These are phyloP conservation scores for Siphamia tubifer DNA, from an alignment of 2,113 vertebrate species.

Conservation along the genomic window DNA sequence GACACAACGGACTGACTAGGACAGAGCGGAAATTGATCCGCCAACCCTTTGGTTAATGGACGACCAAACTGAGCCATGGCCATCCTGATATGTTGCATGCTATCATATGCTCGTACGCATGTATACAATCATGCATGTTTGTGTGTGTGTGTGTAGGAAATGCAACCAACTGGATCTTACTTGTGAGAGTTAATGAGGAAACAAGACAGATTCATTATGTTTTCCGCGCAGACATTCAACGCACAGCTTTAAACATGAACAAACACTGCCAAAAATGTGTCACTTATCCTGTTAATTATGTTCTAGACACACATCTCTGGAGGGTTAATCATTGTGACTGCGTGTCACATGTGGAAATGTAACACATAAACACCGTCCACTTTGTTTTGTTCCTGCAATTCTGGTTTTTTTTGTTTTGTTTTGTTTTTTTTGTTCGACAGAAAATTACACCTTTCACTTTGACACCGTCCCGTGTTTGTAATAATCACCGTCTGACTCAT, in stretches of 20 bases:
- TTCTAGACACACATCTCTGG: slow-evolving; percentile 9
- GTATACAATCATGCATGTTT: background rate
- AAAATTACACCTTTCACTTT: slow-evolving; percentile 34
- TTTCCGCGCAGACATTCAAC: slow-evolving; percentile 24
- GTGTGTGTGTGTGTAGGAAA: slow-evolving; percentile 6
- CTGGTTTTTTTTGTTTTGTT: slow-evolving; percentile 15
- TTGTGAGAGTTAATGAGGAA: slow-evolving; percentile 26
- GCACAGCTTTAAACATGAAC: slow-evolving; percentile 27
- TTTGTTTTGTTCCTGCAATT: background rate
- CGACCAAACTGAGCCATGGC: background rate
- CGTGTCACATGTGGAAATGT: slow-evolving; percentile 1
- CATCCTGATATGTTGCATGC: background rate
- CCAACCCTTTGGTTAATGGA: too few relatives aligned
- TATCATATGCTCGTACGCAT: background rate
- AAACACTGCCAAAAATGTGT: slow-evolving; percentile 40
- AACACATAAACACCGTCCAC: background rate
- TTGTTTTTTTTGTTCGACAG: background rate
- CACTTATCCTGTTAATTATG: slow-evolving; percentile 40
- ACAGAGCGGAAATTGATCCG: too few relatives aligned
- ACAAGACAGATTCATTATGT: slow-evolving; percentile 42
- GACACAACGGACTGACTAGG: too few relatives aligned
- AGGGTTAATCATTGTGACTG: slow-evolving; percentile 14
- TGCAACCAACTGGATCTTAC: slow-evolving; percentile 27
- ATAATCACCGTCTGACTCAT: background rate
- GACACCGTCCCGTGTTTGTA: background rate